These are phyloP conservation scores for Canis aureus DNA, from an alignment of 2,113 vertebrate species.

Conservation along the genomic window DNA sequence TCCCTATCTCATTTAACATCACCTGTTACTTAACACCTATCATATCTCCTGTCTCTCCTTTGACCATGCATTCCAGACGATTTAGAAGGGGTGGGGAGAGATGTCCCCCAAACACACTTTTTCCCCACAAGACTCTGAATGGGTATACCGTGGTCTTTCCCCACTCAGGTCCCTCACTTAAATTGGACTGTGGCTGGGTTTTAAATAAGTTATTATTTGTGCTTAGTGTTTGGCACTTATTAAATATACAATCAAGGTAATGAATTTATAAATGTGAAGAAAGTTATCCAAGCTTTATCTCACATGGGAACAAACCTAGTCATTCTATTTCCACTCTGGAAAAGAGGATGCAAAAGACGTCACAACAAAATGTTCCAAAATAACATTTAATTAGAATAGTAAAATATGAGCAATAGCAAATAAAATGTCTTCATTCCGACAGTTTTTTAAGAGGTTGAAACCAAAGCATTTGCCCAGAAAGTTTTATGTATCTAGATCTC, in stretches of 20 bases:
- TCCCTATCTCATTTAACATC: neutral
- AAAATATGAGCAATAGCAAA: neutral
- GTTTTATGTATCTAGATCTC: neutral
- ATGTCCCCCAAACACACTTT: neutral
- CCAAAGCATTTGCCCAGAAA: neutral
- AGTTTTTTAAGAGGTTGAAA: neutral
- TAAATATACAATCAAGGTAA: neutral
- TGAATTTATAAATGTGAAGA: neutral
- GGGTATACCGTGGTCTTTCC: neutral
- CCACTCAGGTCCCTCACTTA: neutral
- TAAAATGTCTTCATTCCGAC: neutral
- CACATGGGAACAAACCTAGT: neutral
- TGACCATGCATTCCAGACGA: neutral
- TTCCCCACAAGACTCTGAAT: neutral
- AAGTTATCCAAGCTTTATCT: neutral
- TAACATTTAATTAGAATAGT: neutral
- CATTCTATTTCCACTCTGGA: neutral
- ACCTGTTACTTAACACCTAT: neutral
- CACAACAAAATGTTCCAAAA: neutral
- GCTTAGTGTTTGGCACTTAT: neutral
- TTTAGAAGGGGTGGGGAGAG: neutral
- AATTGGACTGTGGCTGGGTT: neutral
- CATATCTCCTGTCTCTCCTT: neutral
- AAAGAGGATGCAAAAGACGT: neutral
- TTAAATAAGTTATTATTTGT: neutral